Percentiles rank a stretch among this genome's conserved stretches.
phyloP scores from a whole-genome alignment of 2,888 invertebrate species.

The Hetaerina titia region DNA sequence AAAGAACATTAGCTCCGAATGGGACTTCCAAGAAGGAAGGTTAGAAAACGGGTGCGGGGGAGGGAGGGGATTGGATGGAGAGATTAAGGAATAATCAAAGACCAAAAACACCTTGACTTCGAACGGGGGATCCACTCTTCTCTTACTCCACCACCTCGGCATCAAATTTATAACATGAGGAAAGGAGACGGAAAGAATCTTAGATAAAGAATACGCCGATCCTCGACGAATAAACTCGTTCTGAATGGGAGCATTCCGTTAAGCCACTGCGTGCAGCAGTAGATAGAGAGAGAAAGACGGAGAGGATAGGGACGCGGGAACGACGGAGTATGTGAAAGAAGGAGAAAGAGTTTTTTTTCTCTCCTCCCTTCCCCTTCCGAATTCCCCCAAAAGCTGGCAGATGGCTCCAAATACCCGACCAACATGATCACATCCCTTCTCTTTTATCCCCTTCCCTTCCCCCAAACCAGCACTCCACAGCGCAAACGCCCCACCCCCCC shows the following conservation, averaged over 20 bases:
- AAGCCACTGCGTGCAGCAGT: background rate
- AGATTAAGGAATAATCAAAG: constrained; percentile 11
- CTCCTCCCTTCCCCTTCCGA: background rate
- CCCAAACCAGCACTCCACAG: no score
- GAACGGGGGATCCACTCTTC: background rate
- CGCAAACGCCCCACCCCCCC: no score
- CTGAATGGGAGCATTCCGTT: background rate
- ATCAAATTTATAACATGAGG: background rate
- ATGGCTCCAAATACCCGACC: constrained; percentile 46
- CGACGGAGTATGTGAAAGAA: background rate
- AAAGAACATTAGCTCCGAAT: constrained; percentile 22
- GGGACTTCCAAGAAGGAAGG: background rate
- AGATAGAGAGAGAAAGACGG: background rate
- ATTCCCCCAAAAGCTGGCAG: constrained; percentile 38
- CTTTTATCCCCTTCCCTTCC: background rate
- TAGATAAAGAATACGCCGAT: background rate
- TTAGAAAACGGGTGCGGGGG: background rate
- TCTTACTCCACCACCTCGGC: background rate
- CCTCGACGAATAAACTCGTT: background rate
- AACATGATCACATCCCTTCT: constrained; percentile 22
- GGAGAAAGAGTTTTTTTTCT: background rate
- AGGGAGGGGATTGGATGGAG: background rate
- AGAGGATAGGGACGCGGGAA: background rate
- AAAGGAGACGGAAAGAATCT: background rate
- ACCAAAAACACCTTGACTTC: background rate